Percentiles rank a stretch among this genome's conserved stretches.
Conservation (phyloP, 2,888 invertebrate species). For the Syrphus vitripennis region DNA sequence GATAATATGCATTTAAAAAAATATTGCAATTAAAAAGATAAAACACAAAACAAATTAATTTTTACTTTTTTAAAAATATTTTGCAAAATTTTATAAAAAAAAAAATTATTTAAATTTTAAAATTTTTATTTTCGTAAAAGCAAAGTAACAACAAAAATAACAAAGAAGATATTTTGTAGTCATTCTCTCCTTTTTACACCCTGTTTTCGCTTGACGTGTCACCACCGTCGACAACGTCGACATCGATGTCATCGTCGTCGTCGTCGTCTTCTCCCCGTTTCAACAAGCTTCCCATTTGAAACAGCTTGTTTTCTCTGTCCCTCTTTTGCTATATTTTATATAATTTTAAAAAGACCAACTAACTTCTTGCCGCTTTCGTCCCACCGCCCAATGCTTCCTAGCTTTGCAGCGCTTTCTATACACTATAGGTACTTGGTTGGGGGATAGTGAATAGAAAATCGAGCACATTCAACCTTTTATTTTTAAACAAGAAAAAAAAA, state of each 20-base stretch:
- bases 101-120: conserved; percentile 10
- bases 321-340: conserved; percentile 50
- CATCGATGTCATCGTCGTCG: background rate
- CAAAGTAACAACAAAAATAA: conserved; percentile 13
- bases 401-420: conserved; percentile 21
- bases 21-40: background rate
- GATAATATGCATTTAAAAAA: background rate
- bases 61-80: background rate
- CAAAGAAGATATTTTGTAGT: conserved; percentile 23
- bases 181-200: conserved; percentile 61
- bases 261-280: conserved; percentile 53
- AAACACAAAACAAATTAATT: background rate
- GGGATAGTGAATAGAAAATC: conserved; percentile 43
- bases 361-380: conserved; percentile 47
- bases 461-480: conserved; percentile 63
- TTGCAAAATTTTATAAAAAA: background rate
- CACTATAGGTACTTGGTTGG: conserved; percentile 15
- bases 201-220: conserved; percentile 52
- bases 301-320: conserved; percentile 62
- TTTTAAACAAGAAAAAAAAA: conserved; percentile 19
- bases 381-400: background rate
- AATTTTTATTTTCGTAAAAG: conserved; percentile 16
- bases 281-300: conserved; percentile 64
- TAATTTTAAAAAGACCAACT: conserved; percentile 60
- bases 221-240: conserved; percentile 2